Conservation (phyloP, 2,888 invertebrate species). For the Cheilosia grossa region DNA sequence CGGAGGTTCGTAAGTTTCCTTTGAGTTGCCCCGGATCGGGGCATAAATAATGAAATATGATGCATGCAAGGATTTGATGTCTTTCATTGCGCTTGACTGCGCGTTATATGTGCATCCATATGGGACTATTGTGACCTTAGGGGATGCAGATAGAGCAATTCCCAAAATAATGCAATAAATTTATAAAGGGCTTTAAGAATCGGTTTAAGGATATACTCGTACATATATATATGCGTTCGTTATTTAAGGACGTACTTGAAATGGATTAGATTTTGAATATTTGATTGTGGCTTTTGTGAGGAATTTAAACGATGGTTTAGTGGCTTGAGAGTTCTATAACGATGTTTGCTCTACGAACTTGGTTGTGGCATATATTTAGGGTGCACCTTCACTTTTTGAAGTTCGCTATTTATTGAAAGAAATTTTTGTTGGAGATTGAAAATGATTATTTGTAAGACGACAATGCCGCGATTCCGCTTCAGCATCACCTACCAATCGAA, state of each 20-base stretch:
- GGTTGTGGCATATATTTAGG: too few species aligned
- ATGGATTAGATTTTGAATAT: conserved; percentile 38
- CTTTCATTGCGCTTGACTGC: conserved; percentile 24
- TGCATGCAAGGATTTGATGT: conserved; percentile 10
- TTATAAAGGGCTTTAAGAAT: conserved; percentile 19
- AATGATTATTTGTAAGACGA: too few species aligned
- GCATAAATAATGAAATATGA: conserved; percentile 32
- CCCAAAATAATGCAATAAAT: conserved; percentile 46
- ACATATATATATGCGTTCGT: too few species aligned
- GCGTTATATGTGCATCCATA: conserved; percentile 30
- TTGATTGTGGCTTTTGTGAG: conserved; percentile 12
- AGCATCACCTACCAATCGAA: too few species aligned
- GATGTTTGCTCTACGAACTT: too few species aligned
- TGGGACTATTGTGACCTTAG: conserved; percentile 17
- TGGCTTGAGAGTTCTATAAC: too few species aligned
- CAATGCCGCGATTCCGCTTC: too few species aligned
- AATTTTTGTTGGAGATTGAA: too few species aligned
- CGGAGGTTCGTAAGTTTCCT: conserved; percentile 25
- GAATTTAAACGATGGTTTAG: background rate
- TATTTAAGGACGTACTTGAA: conserved; percentile 41
- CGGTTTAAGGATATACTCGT: conserved; percentile 8
- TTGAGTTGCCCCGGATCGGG: conserved; percentile 23
- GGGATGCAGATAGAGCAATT: conserved; percentile 43
- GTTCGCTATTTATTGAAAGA: too few species aligned
- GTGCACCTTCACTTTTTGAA: too few species aligned